Evolutionary conservation across 2,113 vertebrate genomes (phyloP).

Genomic region (Cacatua alba): DNA sequence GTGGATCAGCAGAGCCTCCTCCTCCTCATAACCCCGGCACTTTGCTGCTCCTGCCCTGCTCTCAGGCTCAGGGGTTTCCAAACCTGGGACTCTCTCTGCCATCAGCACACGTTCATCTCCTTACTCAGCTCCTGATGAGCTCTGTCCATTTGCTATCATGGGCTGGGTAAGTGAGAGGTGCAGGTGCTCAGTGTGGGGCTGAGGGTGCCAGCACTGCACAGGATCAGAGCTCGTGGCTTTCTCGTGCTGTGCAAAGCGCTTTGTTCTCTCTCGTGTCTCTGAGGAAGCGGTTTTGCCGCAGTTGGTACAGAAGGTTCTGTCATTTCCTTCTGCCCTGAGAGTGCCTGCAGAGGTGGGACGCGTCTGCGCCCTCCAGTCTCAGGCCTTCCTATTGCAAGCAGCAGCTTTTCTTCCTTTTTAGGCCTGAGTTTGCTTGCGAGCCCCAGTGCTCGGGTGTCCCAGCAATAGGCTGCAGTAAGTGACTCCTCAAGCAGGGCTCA

Average conservation of each 20-base stretch:
- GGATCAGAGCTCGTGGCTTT: background rate
- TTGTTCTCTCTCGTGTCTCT: background rate
- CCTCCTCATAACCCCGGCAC: accelerated
- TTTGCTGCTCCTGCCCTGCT: background rate
- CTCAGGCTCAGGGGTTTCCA: background rate
- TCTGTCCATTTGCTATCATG: background rate
- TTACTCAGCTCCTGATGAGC: background rate
- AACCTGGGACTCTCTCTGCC: background rate
- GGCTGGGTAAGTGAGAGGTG: background rate
- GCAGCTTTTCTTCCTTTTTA: background rate
- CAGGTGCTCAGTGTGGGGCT: background rate
- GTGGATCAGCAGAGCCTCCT: background rate
- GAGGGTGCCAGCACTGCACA: background rate
- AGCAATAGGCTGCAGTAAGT: accelerated
- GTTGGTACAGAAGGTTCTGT: slow-evolving; percentile 52
- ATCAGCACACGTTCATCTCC: background rate
- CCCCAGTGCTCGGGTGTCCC: accelerated
- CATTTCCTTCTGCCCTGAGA: slow-evolving; percentile 34
- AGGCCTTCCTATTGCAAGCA: background rate
- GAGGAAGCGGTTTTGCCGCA: slow-evolving; percentile 67
- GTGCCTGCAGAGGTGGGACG: background rate
- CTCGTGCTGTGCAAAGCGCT: background rate
- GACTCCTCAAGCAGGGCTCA: background rate
- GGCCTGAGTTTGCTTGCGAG: background rate
- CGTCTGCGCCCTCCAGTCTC: background rate